Evolutionary conservation across 1,140 invertebrate genomes (phyloP).

Genomic region (Adoxophyes honmai): DNA sequence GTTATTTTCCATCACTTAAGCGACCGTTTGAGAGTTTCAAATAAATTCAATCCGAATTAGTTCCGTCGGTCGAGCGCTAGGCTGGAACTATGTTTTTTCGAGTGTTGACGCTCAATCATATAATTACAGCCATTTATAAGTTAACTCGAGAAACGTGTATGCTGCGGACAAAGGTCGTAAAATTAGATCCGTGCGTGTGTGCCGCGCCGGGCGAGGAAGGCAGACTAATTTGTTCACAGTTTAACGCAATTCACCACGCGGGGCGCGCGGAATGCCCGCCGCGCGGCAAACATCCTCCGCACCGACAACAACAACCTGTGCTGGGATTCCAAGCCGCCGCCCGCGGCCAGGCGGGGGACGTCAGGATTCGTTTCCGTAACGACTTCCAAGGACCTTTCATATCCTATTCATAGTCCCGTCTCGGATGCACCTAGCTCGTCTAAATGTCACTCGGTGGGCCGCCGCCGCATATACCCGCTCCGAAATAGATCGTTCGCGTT

Average conservation of each 20-base stretch:
- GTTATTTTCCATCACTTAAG: constrained; percentile 4
- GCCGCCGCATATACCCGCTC: constrained; percentile 66
- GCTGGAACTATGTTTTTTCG: neutral
- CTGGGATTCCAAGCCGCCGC: neutral
- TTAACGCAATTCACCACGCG: constrained; percentile 58
- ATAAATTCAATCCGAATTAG: neutral
- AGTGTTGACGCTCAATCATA: neutral
- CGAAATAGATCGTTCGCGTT: constrained; percentile 70
- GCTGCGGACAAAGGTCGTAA: constrained; percentile 22
- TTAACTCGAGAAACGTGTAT: neutral
- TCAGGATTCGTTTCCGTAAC: no score
- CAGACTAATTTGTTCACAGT: constrained; percentile 59
- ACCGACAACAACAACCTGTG: neutral
- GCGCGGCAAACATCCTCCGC: constrained; percentile 6
- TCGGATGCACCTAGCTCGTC: constrained; percentile 67
- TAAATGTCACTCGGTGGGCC: constrained; percentile 73
- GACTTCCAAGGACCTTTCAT: neutral
- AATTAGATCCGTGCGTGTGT: constrained; percentile 33
- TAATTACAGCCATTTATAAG: constrained; percentile 8
- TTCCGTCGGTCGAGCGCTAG: no score
- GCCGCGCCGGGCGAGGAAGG: constrained; percentile 30
- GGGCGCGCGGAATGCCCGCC: neutral
- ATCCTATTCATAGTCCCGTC: constrained; percentile 43
- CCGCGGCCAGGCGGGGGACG: no score
- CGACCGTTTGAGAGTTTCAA: neutral